Evolutionary conservation across 1,140 invertebrate species (phyloP).

Genomic region (Lithobius niger): DNA sequence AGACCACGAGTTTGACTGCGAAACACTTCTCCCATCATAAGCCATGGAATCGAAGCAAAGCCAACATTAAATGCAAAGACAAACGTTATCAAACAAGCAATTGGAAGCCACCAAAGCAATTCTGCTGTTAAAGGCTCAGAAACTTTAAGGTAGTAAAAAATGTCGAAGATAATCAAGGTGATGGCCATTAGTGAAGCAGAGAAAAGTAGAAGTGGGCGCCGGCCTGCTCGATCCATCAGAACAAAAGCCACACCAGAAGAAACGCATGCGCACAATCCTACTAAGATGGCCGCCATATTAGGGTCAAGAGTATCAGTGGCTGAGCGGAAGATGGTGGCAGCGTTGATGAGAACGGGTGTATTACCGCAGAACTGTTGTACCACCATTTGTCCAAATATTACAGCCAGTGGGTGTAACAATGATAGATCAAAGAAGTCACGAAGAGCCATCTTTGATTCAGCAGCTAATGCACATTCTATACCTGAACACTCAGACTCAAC

Average conservation of each 20-base stretch:
- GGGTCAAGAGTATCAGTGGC: too few species aligned
- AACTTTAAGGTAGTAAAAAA: conserved; percentile 38
- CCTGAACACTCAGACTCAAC: too few species aligned
- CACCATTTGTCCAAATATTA: too few species aligned
- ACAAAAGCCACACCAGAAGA: conserved; percentile 31
- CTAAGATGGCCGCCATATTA: too few species aligned
- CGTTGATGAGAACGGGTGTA: too few species aligned
- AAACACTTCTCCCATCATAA: conserved; percentile 61
- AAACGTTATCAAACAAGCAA: conserved; percentile 36
- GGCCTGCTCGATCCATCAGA: conserved; percentile 35
- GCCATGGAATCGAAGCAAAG: conserved; percentile 55
- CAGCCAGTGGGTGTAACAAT: too few species aligned
- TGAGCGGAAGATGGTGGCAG: too few species aligned
- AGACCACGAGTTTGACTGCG: conserved; percentile 62
- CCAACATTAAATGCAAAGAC: conserved; percentile 49
- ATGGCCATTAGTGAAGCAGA: conserved; percentile 36
- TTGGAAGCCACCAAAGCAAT: conserved; percentile 41
- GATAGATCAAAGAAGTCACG: too few species aligned
- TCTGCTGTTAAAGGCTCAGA: conserved; percentile 33
- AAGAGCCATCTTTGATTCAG: too few species aligned
- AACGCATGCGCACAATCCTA: too few species aligned
- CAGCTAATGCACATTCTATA: too few species aligned
- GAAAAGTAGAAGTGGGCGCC: conserved; percentile 39
- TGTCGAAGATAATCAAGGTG: conserved; percentile 38
- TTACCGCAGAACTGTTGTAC: too few species aligned